A percentile compares a stretch with the other conserved stretches of the same genome.
These are phyloP conservation scores for Coilia nasus DNA, from an alignment of 2,797 vertebrate genomes.

Conservation along the genomic window DNA sequence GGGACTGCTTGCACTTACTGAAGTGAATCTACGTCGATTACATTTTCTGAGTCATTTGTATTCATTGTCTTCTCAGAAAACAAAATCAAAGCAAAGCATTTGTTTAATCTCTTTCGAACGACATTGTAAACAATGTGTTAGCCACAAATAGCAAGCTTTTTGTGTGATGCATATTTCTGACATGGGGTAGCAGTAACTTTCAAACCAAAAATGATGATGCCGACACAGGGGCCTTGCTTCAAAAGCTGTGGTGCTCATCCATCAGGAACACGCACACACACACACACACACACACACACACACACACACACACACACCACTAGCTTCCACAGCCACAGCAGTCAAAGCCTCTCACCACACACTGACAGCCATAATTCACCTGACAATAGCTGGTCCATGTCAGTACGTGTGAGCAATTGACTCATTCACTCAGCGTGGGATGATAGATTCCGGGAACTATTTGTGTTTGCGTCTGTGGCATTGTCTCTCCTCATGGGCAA, in stretches of 20 bases:
- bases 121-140: not conserved
- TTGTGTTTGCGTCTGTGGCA: not conserved
- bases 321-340: not conserved
- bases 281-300: too few species aligned
- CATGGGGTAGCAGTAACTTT: not conserved
- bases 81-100: not conserved
- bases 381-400: not conserved
- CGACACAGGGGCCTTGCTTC: not conserved
- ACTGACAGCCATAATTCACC: not conserved
- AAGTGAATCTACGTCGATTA: not conserved
- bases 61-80: not conserved
- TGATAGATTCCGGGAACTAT: not conserved
- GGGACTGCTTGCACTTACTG: not conserved
- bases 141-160: not conserved
- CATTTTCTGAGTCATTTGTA: not conserved
- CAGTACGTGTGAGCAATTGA: slow-evolving; percentile 8
- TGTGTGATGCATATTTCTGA: not conserved
- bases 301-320: too few species aligned
- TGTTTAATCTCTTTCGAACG: not conserved
- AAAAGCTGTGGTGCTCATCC: not conserved
- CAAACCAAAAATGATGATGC: not conserved
- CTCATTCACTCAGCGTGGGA: slow-evolving; percentile 5
- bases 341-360: not conserved
- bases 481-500: not conserved
- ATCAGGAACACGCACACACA: not conserved